These are phyloP conservation scores for Phaethon lepturus DNA, from an alignment of 2,113 vertebrate genomes.

Conservation along the genomic window DNA sequence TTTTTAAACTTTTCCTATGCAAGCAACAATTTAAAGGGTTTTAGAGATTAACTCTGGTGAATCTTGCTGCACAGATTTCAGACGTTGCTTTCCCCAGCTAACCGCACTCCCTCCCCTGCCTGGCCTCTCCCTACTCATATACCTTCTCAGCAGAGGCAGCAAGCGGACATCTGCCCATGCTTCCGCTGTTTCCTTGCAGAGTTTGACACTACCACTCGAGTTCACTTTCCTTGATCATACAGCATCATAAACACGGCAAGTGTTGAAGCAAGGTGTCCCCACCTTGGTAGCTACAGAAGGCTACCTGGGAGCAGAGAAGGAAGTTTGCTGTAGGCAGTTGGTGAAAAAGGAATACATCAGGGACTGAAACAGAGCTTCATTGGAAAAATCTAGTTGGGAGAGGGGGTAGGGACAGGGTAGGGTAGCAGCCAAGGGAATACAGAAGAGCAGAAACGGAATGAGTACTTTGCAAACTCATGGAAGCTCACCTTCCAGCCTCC, in stretches of 20 bases:
- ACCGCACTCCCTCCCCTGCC: background rate
- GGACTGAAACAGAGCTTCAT: background rate
- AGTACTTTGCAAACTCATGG: background rate
- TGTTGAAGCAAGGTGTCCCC: background rate
- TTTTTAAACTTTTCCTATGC: conserved; percentile 12
- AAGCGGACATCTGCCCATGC: background rate
- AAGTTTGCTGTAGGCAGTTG: background rate
- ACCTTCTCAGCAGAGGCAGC: background rate
- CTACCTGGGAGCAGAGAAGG: background rate
- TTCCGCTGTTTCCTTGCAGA: background rate
- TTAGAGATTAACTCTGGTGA: background rate
- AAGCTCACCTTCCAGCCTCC: background rate
- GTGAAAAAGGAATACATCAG: background rate
- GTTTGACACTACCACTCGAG: background rate
- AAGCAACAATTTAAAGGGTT: background rate
- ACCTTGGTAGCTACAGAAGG: background rate
- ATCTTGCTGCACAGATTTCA: background rate
- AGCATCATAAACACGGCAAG: background rate
- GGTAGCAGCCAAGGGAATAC: background rate
- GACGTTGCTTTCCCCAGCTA: background rate
- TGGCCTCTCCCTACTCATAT: background rate
- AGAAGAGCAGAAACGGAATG: background rate
- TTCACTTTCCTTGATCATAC: background rate
- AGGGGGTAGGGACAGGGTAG: background rate
- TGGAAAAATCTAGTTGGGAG: background rate